Conservation (phyloP, 2,888 invertebrate genomes). For the Drosophila dives region DNA sequence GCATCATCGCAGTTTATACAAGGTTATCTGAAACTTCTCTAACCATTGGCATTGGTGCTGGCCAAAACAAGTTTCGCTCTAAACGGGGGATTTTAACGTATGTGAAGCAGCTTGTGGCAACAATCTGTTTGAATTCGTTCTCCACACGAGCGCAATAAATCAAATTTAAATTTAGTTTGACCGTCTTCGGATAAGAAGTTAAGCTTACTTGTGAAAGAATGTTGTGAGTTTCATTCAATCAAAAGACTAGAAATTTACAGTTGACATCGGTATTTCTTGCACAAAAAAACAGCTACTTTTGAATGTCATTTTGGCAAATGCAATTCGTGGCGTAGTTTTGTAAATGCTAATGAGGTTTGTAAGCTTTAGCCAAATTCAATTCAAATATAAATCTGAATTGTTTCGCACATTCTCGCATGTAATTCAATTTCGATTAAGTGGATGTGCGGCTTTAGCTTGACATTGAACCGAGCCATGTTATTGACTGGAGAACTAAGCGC, state of each 20-base stretch:
- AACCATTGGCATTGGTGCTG: conserved; percentile 23
- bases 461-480: conserved; percentile 68
- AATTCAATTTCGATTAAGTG: conserved; percentile 32
- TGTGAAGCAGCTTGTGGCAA: conserved; percentile 5
- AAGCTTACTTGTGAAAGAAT: not conserved
- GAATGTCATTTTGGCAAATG: not conserved
- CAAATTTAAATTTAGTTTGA: not conserved
- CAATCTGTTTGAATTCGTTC: not conserved
- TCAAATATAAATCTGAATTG: conserved; percentile 2
- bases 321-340: not conserved
- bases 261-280: not conserved
- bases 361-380: conserved; percentile 10
- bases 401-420: conserved; percentile 19
- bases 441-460: conserved; percentile 46
- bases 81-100: not conserved
- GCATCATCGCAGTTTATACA: conserved; percentile 37
- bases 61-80: conserved; percentile 40
- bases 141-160: not conserved
- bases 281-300: not conserved
- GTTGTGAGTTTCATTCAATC: not conserved
- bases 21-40: conserved; percentile 20
- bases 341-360: conserved; percentile 36
- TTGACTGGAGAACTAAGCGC: conserved; percentile 54
- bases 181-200: not conserved
- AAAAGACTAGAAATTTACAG: not conserved